A percentile compares a stretch with the other conserved stretches of the same genome.
phyloP scores from a whole-genome alignment of 2,888 invertebrate genomes.

The Lasius fuliginosus region DNA sequence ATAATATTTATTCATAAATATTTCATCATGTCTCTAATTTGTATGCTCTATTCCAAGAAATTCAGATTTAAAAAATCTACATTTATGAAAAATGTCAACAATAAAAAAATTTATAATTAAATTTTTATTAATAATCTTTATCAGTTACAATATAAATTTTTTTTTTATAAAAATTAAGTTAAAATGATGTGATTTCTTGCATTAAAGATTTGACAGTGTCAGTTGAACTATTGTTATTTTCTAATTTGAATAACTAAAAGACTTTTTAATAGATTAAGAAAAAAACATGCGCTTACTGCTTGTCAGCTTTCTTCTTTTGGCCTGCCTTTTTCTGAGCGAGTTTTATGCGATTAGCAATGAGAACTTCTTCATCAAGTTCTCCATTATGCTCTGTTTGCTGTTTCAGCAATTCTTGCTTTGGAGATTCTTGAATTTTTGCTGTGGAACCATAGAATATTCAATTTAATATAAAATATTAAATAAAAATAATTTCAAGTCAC shows the following conservation, averaged over 20 bases:
- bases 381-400: conserved; percentile 84
- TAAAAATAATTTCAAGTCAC: conserved; percentile 23
- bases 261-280: conserved; percentile 11
- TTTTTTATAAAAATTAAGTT: neutral
- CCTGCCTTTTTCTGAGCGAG: conserved; percentile 92
- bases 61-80: neutral
- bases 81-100: neutral
- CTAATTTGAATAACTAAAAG: neutral
- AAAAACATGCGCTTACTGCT: conserved; percentile 86
- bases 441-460: conserved; percentile 16
- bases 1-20: neutral
- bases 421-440: conserved; percentile 82
- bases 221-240: neutral
- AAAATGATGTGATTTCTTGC: neutral
- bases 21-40: neutral
- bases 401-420: conserved; percentile 85
- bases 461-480: conserved; percentile 14
- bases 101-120: neutral
- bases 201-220: neutral
- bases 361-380: conserved; percentile 89
- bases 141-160: neutral
- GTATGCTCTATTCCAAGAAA: too few species aligned
- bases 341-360: conserved; percentile 92
- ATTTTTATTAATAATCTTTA: neutral
- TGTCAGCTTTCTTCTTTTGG: conserved; percentile 89